Base-by-base conservation (phyloP, 2,797 vertebrate species). In the Chaetodon trifasciatus region DNA sequence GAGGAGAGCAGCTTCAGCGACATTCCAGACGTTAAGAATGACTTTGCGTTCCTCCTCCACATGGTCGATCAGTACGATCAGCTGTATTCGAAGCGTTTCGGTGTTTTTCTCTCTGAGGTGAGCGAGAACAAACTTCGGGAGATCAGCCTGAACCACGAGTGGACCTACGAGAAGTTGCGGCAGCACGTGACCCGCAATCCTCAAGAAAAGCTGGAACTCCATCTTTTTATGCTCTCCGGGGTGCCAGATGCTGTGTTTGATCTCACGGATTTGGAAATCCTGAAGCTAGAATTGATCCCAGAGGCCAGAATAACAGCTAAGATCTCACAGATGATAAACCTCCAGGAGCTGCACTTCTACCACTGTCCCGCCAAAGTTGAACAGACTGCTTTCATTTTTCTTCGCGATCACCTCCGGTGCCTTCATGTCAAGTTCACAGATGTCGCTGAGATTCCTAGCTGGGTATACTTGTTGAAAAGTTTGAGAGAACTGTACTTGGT, bases 31-130 rank as follows among this genome's bases (percentile, higher is more conserved):
- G 98, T 99, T 37, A 99, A 99, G 92, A 99, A 99, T 0, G 98
- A 99, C 88, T 99, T 99, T 95, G 98, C 98, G 0, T 99, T 99
- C 86, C 97, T 99, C 44, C 95, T 99, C 68, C 98, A 99, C 91
- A 99, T 99, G 98, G 98, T 99, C 0, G 98, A 99, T 91, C 98
- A 99, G 85, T 99, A 99, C 0, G 98, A 99, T 89, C 97, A 99
- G 88, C 93, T 99, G 53, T 99, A 99, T 69, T 99, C 98, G 0
- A 99, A 99, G 89, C 96, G 98, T 9, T 99, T 99, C 3, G 98
- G 97, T 1, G 98, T 99, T 78, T 99, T 99, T 85, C 93, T 99
- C 58, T 99, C 98, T 0, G 98, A 99, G 91, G 98, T 99, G 44
- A 99, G 98, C 47, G 98, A 99, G 91, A 99, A 99, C 93, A 99